A percentile compares a stretch with the other conserved stretches of the same genome.
Evolutionary conservation across 2,113 vertebrate genomes (phyloP).

Genomic region (Serilophus lunatus): DNA sequence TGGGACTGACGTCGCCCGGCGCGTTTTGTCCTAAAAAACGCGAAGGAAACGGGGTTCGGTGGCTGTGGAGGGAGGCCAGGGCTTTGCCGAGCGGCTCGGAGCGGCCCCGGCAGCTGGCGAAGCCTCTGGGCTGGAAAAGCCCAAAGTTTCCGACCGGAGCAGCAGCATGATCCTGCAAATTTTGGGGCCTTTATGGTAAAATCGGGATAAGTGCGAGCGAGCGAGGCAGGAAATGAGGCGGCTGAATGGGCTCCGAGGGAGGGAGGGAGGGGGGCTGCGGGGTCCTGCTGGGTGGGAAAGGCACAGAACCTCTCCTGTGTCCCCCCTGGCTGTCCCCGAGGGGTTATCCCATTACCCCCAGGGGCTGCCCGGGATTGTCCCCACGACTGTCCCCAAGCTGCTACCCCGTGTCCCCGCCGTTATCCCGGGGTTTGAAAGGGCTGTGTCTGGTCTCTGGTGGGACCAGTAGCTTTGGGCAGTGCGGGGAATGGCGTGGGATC

Average conservation of each 20-base stretch:
- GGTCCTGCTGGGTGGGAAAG: neutral
- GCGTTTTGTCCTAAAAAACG: neutral
- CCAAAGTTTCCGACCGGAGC: neutral
- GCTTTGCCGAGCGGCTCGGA: neutral
- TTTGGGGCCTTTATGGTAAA: neutral
- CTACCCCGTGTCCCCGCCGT: no score
- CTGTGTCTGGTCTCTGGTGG: neutral
- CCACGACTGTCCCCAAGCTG: no score
- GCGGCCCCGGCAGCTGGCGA: accelerated
- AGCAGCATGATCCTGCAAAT: constrained; percentile 3
- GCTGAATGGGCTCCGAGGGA: neutral
- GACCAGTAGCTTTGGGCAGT: neutral
- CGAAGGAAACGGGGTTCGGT: accelerated
- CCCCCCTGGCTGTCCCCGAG: neutral
- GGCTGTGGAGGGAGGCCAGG: neutral
- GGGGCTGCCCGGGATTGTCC: neutral
- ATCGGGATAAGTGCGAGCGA: neutral
- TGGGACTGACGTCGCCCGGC: neutral
- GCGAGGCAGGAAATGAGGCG: constrained; percentile 3
- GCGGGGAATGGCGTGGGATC: accelerated
- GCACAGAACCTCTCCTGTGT: neutral
- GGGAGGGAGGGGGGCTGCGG: neutral
- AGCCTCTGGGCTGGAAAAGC: neutral
- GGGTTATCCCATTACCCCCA: neutral
- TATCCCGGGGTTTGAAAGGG: no score